Evolutionary conservation across 2,113 vertebrate genomes (phyloP), one percentile per base, ranked within the genome.

Genomic region (Sclerurus mexicanus): DNA sequence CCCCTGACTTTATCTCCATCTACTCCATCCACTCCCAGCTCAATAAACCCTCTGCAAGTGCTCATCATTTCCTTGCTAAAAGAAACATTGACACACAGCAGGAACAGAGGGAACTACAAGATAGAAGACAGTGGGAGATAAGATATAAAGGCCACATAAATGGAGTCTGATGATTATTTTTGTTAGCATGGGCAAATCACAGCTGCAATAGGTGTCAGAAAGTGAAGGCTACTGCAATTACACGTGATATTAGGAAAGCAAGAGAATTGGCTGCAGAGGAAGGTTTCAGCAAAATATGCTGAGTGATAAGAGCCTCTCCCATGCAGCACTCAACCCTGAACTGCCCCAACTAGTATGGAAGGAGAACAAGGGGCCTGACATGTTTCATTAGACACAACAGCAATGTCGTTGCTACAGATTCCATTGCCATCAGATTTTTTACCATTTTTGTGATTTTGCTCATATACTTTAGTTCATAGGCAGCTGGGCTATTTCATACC

Each of bases 271-370:
- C 78, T 72, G 30, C 52, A 82, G 69, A 74, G 28, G 21, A 62
- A 59, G 19, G 17, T 28, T 93, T 23, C 58, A 55, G 39, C 21
- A 50, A 87, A 86, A 66, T 20, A 40, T 2, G 17, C 17, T 0
- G 8, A 52, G 3, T 31, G 72, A 75, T 23, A 63, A 4, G 27
- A 81, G 18, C 40, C 24, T 39, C 66, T 83, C 49, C 72, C 46
- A 76, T 1, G 7, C 58, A 60, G 40, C 44, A n/a, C 40, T 76
- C 64, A 56, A 52, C 28, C 13, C 52, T 4, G 5, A 55, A 71
- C 40, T 30, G 44, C 30, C 14, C 47, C 49, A 46, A 2, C 2
- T 68, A 16, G 44, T 27, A 10, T 0, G 1, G 35, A 50, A 63
- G 47, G 19, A 53, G 19, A 63, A 73, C 2, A 33, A 85, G 12